Base-by-base conservation (phyloP, 2,888 invertebrate species). In the Thereva unica region DNA sequence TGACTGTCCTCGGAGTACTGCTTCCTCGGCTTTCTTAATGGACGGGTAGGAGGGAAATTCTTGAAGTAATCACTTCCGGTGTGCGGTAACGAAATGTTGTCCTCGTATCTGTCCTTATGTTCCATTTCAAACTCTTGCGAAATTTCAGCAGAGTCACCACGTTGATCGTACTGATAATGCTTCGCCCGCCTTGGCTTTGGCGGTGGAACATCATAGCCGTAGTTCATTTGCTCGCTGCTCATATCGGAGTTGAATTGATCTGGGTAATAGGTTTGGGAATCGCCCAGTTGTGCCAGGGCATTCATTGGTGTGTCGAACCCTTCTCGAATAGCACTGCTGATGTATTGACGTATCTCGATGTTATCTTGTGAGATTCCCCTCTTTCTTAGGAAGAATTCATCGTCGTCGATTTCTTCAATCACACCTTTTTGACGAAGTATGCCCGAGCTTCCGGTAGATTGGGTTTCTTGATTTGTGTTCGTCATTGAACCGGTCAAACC, bases 401-500 rank as follows among this genome's bases (percentile, higher is more conserved):
- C 93, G 50, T 91, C 90, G 76, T 92, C 89, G 71, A 93, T 90
- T 82, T 93, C 92, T 81, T 93, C 93, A 74, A 93, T 85, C 3
- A 91, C 89, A 0, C 88, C 88, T 59, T 84, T 84, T 59, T 86
- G 82, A 35, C 83, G 78, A 40, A 82, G 75, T 52, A 84, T 84
- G 38, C 81, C 79, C 0, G 87, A 87, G 71, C 87, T 87, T 2
- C 85, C 85, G 1, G 86, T 86, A 0, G 87, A 87, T 64, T 85
- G 85, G 1, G 80, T 81, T 68, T 85, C 86, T 56, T 83, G 83
- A 68, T 83, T 81, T 0, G 82, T 80, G 44, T 80, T 73, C 9
- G 73, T 73, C 67, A 70, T 53, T 34, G 53, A 66, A 7, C 64
- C 66, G n/a, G 72, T 69, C n/a, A 70, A 67, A 0, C 61, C 70